Evolutionary conservation across 2,797 vertebrate genomes (phyloP).

Genomic region (Anguilla obscura): DNA sequence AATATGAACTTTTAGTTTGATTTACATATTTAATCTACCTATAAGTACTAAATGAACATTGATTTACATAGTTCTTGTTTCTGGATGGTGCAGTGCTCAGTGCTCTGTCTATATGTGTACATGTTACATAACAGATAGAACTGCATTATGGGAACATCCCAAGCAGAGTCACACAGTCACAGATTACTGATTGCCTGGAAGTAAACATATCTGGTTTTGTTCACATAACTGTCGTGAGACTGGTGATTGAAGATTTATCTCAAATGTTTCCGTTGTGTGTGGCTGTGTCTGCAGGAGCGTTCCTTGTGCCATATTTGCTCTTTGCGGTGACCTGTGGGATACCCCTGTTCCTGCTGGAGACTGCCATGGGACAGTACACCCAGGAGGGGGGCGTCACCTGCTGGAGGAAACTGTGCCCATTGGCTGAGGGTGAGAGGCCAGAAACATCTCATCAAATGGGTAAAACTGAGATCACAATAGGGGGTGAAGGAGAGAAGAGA

Average conservation of each 20-base stretch:
- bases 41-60: not conserved
- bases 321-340: slow-evolving; percentile 69
- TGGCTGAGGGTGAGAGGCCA: slow-evolving; percentile 65
- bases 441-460: not conserved
- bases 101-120: no score
- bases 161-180: not conserved
- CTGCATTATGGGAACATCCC: not conserved
- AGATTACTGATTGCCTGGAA: not conserved
- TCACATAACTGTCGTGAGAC: not conserved
- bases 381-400: slow-evolving; percentile 70
- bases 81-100: no score
- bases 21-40: not conserved
- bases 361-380: slow-evolving; percentile 67
- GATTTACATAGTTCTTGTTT: no score
- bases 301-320: slow-evolving; percentile 73
- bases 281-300: slow-evolving; percentile 61
- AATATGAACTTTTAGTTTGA: not conserved
- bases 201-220: not conserved
- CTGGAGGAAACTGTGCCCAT: slow-evolving; percentile 70
- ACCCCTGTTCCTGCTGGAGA: slow-evolving; percentile 73
- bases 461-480: not conserved
- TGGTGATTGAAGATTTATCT: not conserved
- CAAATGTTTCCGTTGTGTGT: not conserved
- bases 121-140: no score
- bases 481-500: not conserved